A percentile compares a stretch with the other conserved stretches of the same genome.
These are phyloP conservation scores for Cepaea nemoralis DNA, from an alignment of 1,140 invertebrate species.

Conservation along the genomic window DNA sequence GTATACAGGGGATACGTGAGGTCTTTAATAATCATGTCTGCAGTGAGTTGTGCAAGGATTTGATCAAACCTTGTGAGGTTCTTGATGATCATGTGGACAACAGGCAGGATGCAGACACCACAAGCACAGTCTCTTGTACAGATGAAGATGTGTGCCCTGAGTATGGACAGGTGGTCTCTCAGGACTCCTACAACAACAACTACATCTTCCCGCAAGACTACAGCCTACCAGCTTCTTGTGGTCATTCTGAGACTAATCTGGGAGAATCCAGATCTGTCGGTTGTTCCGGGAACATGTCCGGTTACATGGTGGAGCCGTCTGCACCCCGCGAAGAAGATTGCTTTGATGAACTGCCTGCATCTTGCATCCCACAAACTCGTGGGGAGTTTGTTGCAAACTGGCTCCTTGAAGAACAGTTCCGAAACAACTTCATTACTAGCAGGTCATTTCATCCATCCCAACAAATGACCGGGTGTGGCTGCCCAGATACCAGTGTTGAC, in stretches of 20 bases:
- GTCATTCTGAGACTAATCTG: not conserved
- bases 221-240: too few relatives aligned
- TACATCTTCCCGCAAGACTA: too few relatives aligned
- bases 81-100: not conserved
- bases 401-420: not conserved
- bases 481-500: not conserved
- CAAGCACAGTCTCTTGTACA: not conserved
- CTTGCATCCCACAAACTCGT: not conserved
- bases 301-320: not conserved
- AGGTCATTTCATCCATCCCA: not conserved
- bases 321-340: not conserved
- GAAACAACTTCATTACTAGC: not conserved
- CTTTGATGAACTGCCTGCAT: too few relatives aligned
- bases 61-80: not conserved
- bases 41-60: constrained; percentile 28
- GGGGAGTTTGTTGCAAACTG: constrained; percentile 9
- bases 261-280: not conserved
- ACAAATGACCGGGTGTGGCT: not conserved
- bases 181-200: not conserved
- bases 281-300: not conserved
- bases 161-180: not conserved
- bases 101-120: too few relatives aligned
- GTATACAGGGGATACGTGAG: constrained; percentile 22
- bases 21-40: constrained; percentile 44
- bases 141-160: not conserved